Base-by-base conservation (phyloP, 2,113 vertebrate genomes). In the Eulacestoma nigropectus region DNA sequence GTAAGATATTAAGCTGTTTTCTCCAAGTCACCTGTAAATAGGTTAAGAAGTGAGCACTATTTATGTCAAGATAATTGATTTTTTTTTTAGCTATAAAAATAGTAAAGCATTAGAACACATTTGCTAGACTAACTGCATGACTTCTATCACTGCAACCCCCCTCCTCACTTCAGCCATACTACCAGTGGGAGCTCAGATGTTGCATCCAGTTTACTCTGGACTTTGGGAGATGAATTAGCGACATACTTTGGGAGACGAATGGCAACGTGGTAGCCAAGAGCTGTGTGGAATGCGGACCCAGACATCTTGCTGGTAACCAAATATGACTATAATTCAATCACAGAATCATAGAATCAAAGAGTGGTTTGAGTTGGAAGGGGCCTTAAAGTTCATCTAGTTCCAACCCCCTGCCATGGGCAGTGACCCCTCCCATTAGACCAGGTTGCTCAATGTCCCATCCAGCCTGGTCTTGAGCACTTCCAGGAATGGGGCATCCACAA, bases 341-440 rank as follows among this genome's bases (percentile, higher is more conserved):
- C 12, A 60, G 39, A 46, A 37, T 52, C 33, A 25, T 8, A 22
- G 16, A n/a, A 62, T 32, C 30, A 27, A 52, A 67, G 26, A 62
- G 33, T 49, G 8, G 15, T 55, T 90, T 69, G 35, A 13, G 6
- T 29, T 23, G 12, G 26, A 55, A 69, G 33, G 26, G 22, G 42
- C 26, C 17, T 69, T 32, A 33, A 49, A 32, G 9, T 42, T 35
- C 14, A 27, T 32, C 25, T 25, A 13, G 11, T 23, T 76, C n/a
- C 25, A 41, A 22, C 12, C 7, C 30, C 17, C 17, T 46, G 11
- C 18, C 14, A 7, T 35, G 21, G 26, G 4, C 17, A 75, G 13
- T 0, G 0, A 19, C 25, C 41, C 1, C 6, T 76, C 17, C 16
- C 17, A 41, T 20, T 35, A 42, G 47, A 55, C 8, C 8, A 55